Percentiles rank a stretch among this genome's conserved stretches.
Conservation (phyloP, 2,797 vertebrate species). For the Acanthurus leucopareius region DNA sequence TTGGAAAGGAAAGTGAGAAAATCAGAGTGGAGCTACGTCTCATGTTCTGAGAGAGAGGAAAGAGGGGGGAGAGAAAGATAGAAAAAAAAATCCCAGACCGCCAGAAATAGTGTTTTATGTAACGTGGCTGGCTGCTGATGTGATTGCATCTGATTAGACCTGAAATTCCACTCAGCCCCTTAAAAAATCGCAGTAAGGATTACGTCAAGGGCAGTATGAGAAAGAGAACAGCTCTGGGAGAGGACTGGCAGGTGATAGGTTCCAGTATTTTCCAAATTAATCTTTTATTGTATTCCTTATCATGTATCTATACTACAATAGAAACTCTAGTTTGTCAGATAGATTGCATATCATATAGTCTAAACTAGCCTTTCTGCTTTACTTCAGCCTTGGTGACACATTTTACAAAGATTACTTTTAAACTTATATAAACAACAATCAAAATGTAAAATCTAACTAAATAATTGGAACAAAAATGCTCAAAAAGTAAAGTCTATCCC, state of each 20-base stretch:
- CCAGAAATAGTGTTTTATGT: constrained; percentile 74
- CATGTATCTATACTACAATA: not conserved
- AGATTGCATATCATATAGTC: not conserved
- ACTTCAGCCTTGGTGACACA: not conserved
- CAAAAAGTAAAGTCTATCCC: too few relatives aligned
- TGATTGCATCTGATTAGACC: constrained; percentile 77
- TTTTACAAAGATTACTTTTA: not conserved
- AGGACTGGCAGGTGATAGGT: constrained; percentile 8
- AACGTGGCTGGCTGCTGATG: constrained; percentile 69
- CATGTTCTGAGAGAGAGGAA: constrained; percentile 28
- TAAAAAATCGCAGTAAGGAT: constrained; percentile 50
- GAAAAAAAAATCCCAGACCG: constrained; percentile 23
- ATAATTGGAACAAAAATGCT: not conserved
- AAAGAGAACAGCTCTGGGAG: not conserved
- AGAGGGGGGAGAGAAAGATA: not conserved
- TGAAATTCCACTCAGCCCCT: constrained; percentile 61
- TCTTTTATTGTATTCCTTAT: not conserved
- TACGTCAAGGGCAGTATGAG: constrained; percentile 8
- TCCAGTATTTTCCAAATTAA: not conserved
- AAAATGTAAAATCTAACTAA: not conserved
- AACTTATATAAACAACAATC: not conserved
- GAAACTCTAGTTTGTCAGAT: not conserved
- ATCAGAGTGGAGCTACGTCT: not conserved
- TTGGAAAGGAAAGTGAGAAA: constrained; percentile 25
- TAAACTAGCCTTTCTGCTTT: not conserved